Percentiles rank a stretch among this genome's conserved stretches.
These are phyloP conservation scores for Nesogale talazaci DNA, from an alignment of 2,113 vertebrate genomes.

Conservation along the genomic window DNA sequence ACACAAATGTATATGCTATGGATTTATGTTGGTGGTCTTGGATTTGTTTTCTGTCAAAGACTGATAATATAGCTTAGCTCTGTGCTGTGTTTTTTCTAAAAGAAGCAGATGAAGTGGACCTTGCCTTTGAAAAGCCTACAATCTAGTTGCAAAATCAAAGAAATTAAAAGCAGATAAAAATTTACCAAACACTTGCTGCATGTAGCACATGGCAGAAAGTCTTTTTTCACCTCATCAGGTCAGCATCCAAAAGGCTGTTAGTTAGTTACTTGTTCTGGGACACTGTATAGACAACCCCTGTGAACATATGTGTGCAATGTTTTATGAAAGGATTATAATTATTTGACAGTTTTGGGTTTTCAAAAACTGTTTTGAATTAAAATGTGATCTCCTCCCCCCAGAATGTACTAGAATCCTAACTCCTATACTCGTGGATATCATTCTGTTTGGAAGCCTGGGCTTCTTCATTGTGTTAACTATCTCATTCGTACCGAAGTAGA, in stretches of 20 bases:
- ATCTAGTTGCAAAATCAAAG: neutral
- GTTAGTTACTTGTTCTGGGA: constrained; percentile 17
- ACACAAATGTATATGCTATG: rapidly evolving
- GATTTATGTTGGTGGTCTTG: neutral
- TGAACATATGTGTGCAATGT: neutral
- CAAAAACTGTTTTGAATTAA: neutral
- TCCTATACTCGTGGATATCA: neutral
- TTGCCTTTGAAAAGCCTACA: constrained; percentile 13
- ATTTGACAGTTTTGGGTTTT: constrained; percentile 14
- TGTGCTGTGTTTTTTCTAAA: neutral
- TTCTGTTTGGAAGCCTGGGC: neutral
- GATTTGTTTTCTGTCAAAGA: neutral
- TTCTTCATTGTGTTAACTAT: neutral
- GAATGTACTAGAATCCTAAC: neutral
- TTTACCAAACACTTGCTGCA: neutral
- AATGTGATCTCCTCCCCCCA: neutral
- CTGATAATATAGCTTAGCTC: neutral
- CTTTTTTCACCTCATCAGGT: neutral
- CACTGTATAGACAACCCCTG: neutral
- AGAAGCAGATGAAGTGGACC: neutral
- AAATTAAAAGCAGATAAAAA: constrained; percentile 27
- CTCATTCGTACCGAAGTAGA: neutral
- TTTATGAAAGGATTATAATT: constrained; percentile 8
- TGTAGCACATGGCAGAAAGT: neutral
- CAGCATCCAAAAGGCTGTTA: neutral